phyloP scores from a whole-genome alignment of 2,113 vertebrate species.

The Pandion haliaetus region DNA sequence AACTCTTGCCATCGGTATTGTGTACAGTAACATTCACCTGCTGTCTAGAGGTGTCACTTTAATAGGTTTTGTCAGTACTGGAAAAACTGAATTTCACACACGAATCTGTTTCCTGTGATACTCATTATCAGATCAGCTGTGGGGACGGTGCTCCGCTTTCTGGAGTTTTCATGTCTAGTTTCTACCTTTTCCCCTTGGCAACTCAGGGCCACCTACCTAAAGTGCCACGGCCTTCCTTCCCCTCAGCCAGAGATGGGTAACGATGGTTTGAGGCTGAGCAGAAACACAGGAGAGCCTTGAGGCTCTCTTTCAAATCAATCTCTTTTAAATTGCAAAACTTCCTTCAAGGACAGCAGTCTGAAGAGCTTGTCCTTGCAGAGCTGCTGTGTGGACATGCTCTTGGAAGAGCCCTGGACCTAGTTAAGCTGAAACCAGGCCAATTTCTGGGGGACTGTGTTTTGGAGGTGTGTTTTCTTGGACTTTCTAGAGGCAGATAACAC shows the following conservation, averaged over 20 bases:
- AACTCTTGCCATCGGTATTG: not conserved
- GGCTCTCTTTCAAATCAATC: not conserved
- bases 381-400: rapidly evolving
- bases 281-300: rapidly evolving
- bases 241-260: rapidly evolving
- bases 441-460: not conserved
- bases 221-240: not conserved
- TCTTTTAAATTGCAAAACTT: not conserved
- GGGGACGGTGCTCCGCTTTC: rapidly evolving
- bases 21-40: not conserved
- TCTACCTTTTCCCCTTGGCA: not conserved
- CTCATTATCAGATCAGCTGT: rapidly evolving
- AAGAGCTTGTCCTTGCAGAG: not conserved
- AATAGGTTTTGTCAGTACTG: not conserved
- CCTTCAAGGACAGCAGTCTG: not conserved
- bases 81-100: not conserved
- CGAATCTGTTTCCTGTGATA: not conserved
- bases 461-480: not conserved
- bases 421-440: not conserved
- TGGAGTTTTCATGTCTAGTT: not conserved
- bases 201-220: not conserved
- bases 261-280: not conserved
- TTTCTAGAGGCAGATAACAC: not conserved
- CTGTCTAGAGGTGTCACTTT: not conserved
- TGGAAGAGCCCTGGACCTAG: not conserved